Base-by-base conservation (phyloP, 2,888 invertebrate genomes). In the Hypomecis atomaria region DNA sequence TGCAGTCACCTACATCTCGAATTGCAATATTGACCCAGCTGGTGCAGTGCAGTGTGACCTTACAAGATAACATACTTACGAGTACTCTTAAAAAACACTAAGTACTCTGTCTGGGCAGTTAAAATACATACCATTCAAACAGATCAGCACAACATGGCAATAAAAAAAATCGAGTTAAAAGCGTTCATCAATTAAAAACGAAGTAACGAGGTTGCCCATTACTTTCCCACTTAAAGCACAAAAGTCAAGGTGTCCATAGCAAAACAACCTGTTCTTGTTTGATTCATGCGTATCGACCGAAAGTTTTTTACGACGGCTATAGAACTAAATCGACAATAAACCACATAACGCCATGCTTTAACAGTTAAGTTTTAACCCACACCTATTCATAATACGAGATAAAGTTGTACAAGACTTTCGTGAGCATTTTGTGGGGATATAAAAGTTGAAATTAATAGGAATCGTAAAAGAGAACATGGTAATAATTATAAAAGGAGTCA, bases 401-500 rank as follows among this genome's bases (percentile, higher is more conserved):
- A 50, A 43, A 42, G 34, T 10, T 23, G n/a, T n/a, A 34, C 34
- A 10, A 33, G 40, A 52, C 43, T n/a, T 38, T 34, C 45, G 11
- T 37, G 52, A 44, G 23, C 40, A 42, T 44, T 53, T 48, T 44
- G 38, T 53, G 37, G 33, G 13, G 5, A 11, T 10, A 45, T 64
- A 45, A 59, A 55, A 54, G 47, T 11, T 43, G 36, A 45, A 49
- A 55, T 56, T 45, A 57, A 48, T 60, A 57, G 34, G 56, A 60
- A 40, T 61, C 56, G 52, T 53, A 60, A 64, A 53, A 13, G 5
- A 42, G 55, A 56, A 68, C 58, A 62, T 62, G 61, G 57, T 71
- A 62, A 56, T 52, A 67, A 66, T 72, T 72, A 74, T 66, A 65
- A 62, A 66, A 59, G 54, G 67, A 69, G 43, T 44, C 40, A 58